A percentile compares a stretch with the other conserved stretches of the same genome.
phyloP scores from a whole-genome alignment of 1,140 invertebrate species.

The Calosoma granatense region DNA sequence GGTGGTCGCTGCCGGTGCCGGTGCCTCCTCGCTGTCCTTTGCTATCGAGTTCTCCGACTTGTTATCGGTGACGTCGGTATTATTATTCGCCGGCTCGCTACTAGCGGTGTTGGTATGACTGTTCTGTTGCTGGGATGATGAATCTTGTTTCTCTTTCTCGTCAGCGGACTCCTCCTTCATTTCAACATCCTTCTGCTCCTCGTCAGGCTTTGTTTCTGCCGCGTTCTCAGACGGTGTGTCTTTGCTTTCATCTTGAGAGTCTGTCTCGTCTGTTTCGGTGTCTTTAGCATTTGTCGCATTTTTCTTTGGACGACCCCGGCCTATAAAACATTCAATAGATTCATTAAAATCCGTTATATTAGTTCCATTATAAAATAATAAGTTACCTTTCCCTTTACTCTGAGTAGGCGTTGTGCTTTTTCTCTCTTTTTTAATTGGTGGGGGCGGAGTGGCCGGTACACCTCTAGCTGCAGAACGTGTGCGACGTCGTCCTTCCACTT shows the following conservation, averaged over 20 bases:
- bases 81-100: slow-evolving; percentile 30
- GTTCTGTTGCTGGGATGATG: slow-evolving; percentile 17
- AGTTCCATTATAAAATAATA: no score
- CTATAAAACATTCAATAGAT: slow-evolving; percentile 4
- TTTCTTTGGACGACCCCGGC: slow-evolving; percentile 23
- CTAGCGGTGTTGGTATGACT: slow-evolving; percentile 27
- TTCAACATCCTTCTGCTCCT: slow-evolving; percentile 15
- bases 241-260: slow-evolving; percentile 23
- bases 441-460: slow-evolving; percentile 33
- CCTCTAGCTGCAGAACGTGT: slow-evolving; percentile 36
- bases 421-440: slow-evolving; percentile 34
- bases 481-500: slow-evolving; percentile 33
- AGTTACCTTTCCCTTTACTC: slow-evolving; percentile 19
- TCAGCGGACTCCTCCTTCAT: slow-evolving; percentile 12
- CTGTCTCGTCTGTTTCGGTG: slow-evolving; percentile 22
- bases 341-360: not conserved
- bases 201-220: slow-evolving; percentile 18
- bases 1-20: slow-evolving; percentile 11
- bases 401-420: slow-evolving; percentile 22
- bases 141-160: slow-evolving; percentile 21
- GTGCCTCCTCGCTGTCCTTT: slow-evolving; percentile 24
- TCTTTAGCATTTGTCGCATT: slow-evolving; percentile 8
- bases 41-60: slow-evolving; percentile 9
- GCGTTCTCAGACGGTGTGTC: slow-evolving; percentile 20
- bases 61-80: slow-evolving; percentile 21